Conservation (phyloP, 92 coral and sea anemone species). For the Montipora capitata region DNA sequence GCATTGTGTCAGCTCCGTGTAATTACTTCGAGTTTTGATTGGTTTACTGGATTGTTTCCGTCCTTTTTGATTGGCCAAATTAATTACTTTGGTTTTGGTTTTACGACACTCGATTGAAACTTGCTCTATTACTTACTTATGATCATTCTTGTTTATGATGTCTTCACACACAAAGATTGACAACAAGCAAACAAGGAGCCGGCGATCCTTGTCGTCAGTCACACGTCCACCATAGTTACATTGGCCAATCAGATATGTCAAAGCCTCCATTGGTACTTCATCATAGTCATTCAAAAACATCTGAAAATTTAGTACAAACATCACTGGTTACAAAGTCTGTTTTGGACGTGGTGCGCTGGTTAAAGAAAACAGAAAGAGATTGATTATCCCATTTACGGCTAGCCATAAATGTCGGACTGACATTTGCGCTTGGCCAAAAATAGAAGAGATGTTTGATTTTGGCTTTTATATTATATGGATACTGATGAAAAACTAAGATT, state of each 20-base stretch:
- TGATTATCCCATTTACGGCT: too few species aligned
- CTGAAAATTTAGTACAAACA: slow-evolving; percentile 41
- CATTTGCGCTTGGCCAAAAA: too few species aligned
- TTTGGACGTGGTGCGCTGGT: background rate
- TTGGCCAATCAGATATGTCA: slow-evolving; percentile 94
- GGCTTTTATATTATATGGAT: too few species aligned
- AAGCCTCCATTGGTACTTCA: slow-evolving; percentile 95
- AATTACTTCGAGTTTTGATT: too few species aligned
- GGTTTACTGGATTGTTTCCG: too few species aligned
- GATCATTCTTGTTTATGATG: slow-evolving; percentile 81
- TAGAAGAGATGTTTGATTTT: too few species aligned
- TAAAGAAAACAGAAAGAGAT: background rate
- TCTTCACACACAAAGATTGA: slow-evolving; percentile 90
- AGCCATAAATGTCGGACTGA: too few species aligned
- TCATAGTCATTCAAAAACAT: slow-evolving; percentile 98
- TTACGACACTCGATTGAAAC: too few species aligned
- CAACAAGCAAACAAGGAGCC: slow-evolving; percentile 91
- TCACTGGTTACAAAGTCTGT: background rate
- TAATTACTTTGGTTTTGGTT: too few species aligned
- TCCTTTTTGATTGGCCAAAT: too few species aligned
- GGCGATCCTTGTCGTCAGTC: slow-evolving; percentile 98
- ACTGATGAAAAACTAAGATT: too few species aligned
- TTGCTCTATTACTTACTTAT: slow-evolving; percentile 65
- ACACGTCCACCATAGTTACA: slow-evolving; percentile 99
- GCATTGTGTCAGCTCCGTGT: too few species aligned